phyloP scores from a whole-genome alignment of 2,888 invertebrate species.

The Pycnomerus fuliginosus region DNA sequence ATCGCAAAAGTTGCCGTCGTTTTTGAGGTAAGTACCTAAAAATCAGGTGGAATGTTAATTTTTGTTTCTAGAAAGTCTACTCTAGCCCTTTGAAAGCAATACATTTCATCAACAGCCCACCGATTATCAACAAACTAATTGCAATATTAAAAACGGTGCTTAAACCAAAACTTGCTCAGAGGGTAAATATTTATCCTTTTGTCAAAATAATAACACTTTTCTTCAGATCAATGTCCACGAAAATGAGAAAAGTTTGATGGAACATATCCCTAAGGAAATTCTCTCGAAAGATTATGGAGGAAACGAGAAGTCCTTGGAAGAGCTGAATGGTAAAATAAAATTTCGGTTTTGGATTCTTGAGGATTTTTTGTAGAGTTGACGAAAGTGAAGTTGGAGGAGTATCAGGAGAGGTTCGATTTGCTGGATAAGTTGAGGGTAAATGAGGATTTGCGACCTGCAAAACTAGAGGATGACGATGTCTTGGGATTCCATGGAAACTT shows the following conservation, averaged over 20 bases:
- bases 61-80: slow-evolving; percentile 54
- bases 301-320: slow-evolving; percentile 53
- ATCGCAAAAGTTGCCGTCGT: slow-evolving; percentile 52
- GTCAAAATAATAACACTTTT: too few species aligned
- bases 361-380: slow-evolving; percentile 30
- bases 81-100: slow-evolving; percentile 51
- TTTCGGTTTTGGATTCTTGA: background rate
- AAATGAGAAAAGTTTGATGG: slow-evolving; percentile 19
- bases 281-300: slow-evolving; percentile 33
- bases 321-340: slow-evolving; percentile 55
- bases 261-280: slow-evolving; percentile 21
- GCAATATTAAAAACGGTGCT: slow-evolving; percentile 51
- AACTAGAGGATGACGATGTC: background rate
- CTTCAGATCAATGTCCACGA: slow-evolving; percentile 25
- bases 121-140: slow-evolving; percentile 43
- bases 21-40: slow-evolving; percentile 48
- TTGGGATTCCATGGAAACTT: slow-evolving; percentile 1
- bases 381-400: slow-evolving; percentile 27
- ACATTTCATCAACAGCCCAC: slow-evolving; percentile 53
- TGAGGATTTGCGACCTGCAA: background rate
- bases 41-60: slow-evolving; percentile 2
- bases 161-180: slow-evolving; percentile 52
- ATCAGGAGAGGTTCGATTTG: slow-evolving; percentile 20
- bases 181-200: slow-evolving; percentile 41
- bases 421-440: slow-evolving; percentile 1